Conservation (phyloP, 2,113 vertebrate species). For the Neolamprologus sp. region DNA sequence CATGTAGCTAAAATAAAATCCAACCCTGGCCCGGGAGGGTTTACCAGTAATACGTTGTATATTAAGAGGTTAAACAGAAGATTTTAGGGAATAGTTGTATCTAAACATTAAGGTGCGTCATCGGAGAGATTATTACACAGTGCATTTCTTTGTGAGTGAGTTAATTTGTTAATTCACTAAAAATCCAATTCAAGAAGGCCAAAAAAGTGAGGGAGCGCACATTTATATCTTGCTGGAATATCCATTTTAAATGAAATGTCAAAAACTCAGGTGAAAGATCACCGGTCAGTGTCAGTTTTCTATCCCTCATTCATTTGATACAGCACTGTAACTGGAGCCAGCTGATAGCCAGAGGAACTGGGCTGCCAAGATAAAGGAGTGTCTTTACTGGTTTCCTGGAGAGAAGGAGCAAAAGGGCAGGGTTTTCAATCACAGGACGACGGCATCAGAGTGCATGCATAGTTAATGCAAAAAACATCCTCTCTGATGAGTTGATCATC, state of each 20-base stretch:
- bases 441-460: conserved; percentile 17
- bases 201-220: background rate
- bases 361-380: background rate
- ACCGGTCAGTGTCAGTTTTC: conserved; percentile 21
- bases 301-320: conserved; percentile 40
- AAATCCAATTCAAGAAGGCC: background rate
- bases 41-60: background rate
- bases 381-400: background rate
- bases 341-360: background rate
- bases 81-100: background rate
- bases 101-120: background rate
- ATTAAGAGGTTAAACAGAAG: background rate
- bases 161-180: background rate
- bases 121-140: no score
- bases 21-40: background rate
- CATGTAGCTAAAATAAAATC: background rate
- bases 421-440: conserved; percentile 9
- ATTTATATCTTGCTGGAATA: background rate
- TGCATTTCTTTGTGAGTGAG: background rate
- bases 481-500: background rate
- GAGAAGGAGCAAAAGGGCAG: conserved; percentile 10
- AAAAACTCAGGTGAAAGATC: background rate
- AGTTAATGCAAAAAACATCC: conserved; percentile 24
- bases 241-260: background rate
- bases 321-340: conserved; percentile 54